phyloP scores from a whole-genome alignment of 2,888 invertebrate species.

The Abscondita cerata region DNA sequence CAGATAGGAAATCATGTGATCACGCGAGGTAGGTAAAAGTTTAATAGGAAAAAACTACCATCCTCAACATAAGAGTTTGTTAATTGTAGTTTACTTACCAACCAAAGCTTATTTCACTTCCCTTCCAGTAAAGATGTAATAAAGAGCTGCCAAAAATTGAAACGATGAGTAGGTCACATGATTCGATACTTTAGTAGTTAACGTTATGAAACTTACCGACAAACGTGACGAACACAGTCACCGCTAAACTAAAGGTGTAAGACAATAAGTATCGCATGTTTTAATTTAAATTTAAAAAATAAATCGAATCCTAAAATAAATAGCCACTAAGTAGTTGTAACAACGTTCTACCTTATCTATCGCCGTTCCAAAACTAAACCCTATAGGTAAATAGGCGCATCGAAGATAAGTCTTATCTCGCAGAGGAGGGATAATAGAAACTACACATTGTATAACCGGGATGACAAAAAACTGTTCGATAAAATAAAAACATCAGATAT shows the following conservation, averaged over 20 bases:
- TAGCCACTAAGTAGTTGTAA: background rate
- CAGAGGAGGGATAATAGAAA: too few relatives aligned
- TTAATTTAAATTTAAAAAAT: constrained; percentile 42
- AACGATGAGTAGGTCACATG: constrained; percentile 43
- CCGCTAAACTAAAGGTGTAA: constrained; percentile 60
- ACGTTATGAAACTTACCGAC: constrained; percentile 45
- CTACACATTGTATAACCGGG: too few relatives aligned
- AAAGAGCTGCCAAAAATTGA: constrained; percentile 62
- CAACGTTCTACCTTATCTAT: background rate
- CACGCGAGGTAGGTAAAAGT: background rate
- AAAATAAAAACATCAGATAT: too few relatives aligned
- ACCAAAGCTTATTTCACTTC: constrained; percentile 86
- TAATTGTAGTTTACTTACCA: constrained; percentile 65
- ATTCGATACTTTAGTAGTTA: constrained; percentile 26
- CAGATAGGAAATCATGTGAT: background rate
- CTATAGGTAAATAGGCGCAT: constrained; percentile 6
- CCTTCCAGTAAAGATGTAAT: constrained; percentile 82
- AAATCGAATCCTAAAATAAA: background rate
- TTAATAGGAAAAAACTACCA: background rate
- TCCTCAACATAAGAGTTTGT: too few relatives aligned
- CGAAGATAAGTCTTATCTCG: constrained; percentile 15
- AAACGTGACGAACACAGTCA: constrained; percentile 39
- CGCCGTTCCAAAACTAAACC: background rate
- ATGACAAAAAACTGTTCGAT: too few relatives aligned
- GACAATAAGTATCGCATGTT: constrained; percentile 67